Percentiles rank a stretch among this genome's conserved stretches.
Conservation (phyloP, 2,113 vertebrate genomes). For the Stictonetta naevosa region DNA sequence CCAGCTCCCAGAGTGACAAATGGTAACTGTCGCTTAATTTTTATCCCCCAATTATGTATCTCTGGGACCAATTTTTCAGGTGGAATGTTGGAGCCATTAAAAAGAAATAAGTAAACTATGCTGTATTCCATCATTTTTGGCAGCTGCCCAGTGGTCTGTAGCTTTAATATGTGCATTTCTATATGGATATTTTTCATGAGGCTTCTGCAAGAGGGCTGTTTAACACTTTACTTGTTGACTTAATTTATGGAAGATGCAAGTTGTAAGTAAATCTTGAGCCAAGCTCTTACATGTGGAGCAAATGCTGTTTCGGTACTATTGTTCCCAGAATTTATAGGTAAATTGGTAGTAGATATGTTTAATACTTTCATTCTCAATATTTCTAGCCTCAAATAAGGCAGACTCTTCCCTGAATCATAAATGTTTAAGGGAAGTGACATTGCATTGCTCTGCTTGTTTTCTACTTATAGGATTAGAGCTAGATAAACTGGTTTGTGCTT, state of each 20-base stretch:
- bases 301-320: accelerated
- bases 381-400: neutral
- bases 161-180: slow-evolving; percentile 68
- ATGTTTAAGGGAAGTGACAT: accelerated
- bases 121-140: slow-evolving; percentile 80
- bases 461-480: neutral
- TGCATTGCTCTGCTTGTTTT: neutral
- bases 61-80: slow-evolving; percentile 81
- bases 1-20: slow-evolving; percentile 75
- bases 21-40: slow-evolving; percentile 81
- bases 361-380: accelerated
- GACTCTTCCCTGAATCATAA: accelerated
- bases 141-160: slow-evolving; percentile 77
- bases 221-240: slow-evolving; percentile 30
- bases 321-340: accelerated
- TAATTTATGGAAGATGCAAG: neutral
- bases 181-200: slow-evolving; percentile 66
- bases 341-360: accelerated
- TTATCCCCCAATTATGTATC: slow-evolving; percentile 82
- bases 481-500: accelerated
- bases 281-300: accelerated
- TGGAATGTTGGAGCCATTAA: slow-evolving; percentile 78
- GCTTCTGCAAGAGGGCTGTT: slow-evolving; percentile 10
- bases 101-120: slow-evolving; percentile 83
- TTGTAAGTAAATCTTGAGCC: neutral